Evolutionary conservation across 2,888 invertebrate species (phyloP).

Genomic region (Acleris literana): DNA sequence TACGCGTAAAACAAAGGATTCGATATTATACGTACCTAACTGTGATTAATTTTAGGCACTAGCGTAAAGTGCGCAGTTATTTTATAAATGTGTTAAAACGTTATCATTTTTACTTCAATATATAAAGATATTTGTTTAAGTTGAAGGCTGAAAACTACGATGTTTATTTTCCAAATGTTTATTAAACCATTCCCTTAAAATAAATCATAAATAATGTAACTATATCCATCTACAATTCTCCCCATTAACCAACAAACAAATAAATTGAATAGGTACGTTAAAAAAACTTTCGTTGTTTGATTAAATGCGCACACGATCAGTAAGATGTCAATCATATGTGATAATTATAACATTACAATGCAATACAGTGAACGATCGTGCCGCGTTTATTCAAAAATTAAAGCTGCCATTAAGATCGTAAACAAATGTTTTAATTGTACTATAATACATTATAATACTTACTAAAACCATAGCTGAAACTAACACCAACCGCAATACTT

Average conservation of each 20-base stretch:
- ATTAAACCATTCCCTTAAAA: too few relatives aligned
- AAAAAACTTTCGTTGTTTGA: background rate
- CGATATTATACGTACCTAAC: background rate
- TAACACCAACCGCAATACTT: background rate
- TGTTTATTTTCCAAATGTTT: too few relatives aligned
- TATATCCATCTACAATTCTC: too few relatives aligned
- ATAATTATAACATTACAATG: slow-evolving; percentile 3
- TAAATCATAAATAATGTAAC: too few relatives aligned
- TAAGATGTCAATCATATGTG: slow-evolving; percentile 3
- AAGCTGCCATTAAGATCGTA: background rate
- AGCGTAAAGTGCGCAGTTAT: too few relatives aligned
- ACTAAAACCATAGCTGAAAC: background rate
- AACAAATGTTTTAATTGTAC: background rate
- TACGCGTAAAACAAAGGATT: background rate
- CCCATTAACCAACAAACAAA: too few relatives aligned
- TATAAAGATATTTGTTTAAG: too few relatives aligned
- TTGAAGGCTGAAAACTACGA: too few relatives aligned
- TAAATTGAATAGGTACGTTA: background rate
- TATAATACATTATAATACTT: background rate
- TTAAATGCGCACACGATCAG: slow-evolving; percentile 5
- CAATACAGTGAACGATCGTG: background rate
- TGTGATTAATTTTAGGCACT: too few relatives aligned
- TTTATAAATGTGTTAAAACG: background rate
- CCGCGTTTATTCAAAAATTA: background rate
- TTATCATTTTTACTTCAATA: background rate